Conservation (phyloP, 2,113 vertebrate genomes). For the Galeopterus variegatus region DNA sequence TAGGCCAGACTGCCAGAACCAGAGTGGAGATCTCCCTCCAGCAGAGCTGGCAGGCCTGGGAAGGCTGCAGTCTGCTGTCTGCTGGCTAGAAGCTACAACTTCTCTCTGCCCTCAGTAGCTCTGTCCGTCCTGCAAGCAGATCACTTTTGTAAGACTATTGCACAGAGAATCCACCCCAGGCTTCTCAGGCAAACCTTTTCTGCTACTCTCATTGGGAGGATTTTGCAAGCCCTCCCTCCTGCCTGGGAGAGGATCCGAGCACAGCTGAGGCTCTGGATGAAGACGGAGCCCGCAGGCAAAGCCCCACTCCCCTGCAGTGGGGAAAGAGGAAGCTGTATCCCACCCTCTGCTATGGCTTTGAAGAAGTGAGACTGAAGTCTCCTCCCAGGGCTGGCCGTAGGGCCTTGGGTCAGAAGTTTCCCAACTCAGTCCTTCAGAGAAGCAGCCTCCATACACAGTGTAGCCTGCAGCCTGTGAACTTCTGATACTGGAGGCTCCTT, state of each 20-base stretch:
- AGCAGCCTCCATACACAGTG: fast-evolving
- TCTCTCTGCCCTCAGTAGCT: not conserved
- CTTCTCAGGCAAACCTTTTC: not conserved
- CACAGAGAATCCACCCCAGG: not conserved
- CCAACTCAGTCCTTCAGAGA: not conserved
- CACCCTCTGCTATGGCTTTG: not conserved
- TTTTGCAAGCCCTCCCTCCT: not conserved
- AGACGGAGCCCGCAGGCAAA: not conserved
- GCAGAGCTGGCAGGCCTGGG: not conserved
- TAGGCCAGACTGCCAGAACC: not conserved
- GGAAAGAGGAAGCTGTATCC: not conserved
- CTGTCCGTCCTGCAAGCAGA: not conserved
- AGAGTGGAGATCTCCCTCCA: not conserved
- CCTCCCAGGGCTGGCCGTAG: not conserved
- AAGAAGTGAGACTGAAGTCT: not conserved
- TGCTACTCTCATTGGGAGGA: not conserved
- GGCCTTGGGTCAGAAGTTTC: not conserved
- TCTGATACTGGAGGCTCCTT: not conserved
- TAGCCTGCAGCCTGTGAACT: not conserved
- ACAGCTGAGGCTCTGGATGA: not conserved
- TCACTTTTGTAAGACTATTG: not conserved
- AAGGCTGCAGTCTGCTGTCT: not conserved
- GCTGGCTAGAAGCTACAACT: not conserved
- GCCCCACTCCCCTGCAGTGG: not conserved
- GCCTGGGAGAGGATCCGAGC: not conserved